Evolutionary conservation across 2,797 vertebrate species (phyloP).

Genomic region (Spatula versicolor): DNA sequence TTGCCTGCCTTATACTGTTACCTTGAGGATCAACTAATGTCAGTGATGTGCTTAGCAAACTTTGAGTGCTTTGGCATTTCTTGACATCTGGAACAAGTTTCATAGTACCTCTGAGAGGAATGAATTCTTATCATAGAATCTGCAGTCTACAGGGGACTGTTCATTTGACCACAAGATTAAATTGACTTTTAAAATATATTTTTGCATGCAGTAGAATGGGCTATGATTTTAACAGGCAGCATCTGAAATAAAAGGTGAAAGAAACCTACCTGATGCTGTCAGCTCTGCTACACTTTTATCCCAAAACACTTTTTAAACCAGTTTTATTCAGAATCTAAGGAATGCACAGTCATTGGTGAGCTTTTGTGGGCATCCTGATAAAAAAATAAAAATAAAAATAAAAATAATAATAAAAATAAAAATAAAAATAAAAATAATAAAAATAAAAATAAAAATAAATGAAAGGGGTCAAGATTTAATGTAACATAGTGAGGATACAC

Average conservation of each 20-base stretch:
- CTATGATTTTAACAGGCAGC: not conserved
- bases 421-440: not conserved
- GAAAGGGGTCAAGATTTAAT: not conserved
- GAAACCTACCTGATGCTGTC: not conserved
- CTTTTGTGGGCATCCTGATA: not conserved
- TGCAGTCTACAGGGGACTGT: not conserved
- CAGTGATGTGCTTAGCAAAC: not conserved
- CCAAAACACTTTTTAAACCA: not conserved
- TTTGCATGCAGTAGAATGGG: not conserved
- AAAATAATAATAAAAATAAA: not conserved
- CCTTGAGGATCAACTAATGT: not conserved
- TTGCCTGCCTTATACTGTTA: not conserved
- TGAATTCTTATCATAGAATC: not conserved
- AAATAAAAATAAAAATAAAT: not conserved
- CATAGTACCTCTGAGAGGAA: not conserved
- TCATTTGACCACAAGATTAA: not conserved
- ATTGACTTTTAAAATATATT: not conserved
- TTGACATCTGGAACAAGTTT: not conserved
- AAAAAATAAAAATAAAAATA: not conserved
- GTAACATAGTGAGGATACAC: not conserved
- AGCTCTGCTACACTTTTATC: not conserved
- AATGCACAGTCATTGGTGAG: not conserved
- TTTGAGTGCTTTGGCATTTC: not conserved
- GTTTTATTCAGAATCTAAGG: not conserved
- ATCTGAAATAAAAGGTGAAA: not conserved